Percentiles rank a stretch among this genome's conserved stretches.
These are phyloP conservation scores for Ceriagrion tenellum DNA, from an alignment of 2,888 invertebrate species.

Conservation along the genomic window DNA sequence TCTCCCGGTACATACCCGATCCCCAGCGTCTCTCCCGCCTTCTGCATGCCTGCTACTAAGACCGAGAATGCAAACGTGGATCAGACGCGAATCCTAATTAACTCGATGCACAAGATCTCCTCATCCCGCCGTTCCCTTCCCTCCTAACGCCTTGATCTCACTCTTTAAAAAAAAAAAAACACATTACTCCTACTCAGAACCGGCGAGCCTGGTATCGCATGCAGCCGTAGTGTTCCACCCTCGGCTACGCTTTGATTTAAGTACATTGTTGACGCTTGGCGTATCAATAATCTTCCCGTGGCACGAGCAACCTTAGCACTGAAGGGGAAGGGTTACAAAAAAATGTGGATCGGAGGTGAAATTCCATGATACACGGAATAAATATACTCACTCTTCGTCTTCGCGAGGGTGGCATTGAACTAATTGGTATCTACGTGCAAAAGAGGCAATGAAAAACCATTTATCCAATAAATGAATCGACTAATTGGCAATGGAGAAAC, in stretches of 20 bases:
- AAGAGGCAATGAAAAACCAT: background rate
- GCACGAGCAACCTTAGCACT: background rate
- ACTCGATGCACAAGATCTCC: conserved; percentile 16
- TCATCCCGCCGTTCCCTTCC: no score
- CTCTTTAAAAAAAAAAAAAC: background rate
- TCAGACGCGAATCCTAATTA: background rate
- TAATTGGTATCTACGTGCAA: background rate
- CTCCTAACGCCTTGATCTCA: background rate
- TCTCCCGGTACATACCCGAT: no score
- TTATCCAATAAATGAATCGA: background rate
- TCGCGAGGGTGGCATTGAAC: background rate
- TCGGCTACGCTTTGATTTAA: background rate
- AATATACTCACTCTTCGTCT: background rate
- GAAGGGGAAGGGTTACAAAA: background rate
- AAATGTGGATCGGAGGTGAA: background rate
- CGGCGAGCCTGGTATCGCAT: background rate
- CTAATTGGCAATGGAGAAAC: background rate
- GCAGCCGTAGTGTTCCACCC: background rate
- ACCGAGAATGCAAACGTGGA: background rate
- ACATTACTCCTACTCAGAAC: background rate
- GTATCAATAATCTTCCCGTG: background rate
- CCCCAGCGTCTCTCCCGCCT: background rate
- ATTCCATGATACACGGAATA: background rate
- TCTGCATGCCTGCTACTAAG: background rate
- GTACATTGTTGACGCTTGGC: conserved; percentile 3